These are phyloP conservation scores for Bombus confusus DNA, from an alignment of 1,140 invertebrate genomes.

Conservation along the genomic window DNA sequence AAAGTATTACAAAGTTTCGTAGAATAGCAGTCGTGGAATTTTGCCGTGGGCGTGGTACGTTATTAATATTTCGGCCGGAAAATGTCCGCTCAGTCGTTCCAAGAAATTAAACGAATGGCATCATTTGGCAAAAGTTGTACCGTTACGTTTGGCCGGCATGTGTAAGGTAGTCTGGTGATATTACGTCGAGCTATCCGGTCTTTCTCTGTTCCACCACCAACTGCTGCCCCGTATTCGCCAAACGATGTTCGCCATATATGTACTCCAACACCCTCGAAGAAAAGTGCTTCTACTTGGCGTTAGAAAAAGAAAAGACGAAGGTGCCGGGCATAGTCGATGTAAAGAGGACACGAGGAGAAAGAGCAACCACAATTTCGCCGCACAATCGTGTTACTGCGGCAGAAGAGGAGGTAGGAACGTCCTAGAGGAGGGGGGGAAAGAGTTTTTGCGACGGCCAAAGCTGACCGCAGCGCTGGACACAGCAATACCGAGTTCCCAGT, in stretches of 20 bases:
- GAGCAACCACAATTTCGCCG: slow-evolving; percentile 74
- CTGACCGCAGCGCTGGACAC: slow-evolving; percentile 76
- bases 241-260: slow-evolving; percentile 38
- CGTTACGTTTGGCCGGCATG: slow-evolving; percentile 66
- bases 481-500: slow-evolving; percentile 72
- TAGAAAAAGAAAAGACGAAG: slow-evolving; percentile 29
- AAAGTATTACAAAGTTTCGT: slow-evolving; percentile 22
- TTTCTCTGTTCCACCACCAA: slow-evolving; percentile 56
- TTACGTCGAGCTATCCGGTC: slow-evolving; percentile 49
- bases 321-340: slow-evolving; percentile 44
- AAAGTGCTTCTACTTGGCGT: slow-evolving; percentile 61
- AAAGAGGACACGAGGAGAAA: slow-evolving; percentile 57
- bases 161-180: slow-evolving; percentile 56
- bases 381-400: slow-evolving; percentile 63
- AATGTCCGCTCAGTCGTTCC: slow-evolving; percentile 67
- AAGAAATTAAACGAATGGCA: slow-evolving; percentile 78
- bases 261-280: slow-evolving; percentile 59
- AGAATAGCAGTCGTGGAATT: neutral
- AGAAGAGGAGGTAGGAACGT: slow-evolving; percentile 11
- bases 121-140: slow-evolving; percentile 79
- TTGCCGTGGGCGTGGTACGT: slow-evolving; percentile 18
- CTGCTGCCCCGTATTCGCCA: slow-evolving; percentile 64
- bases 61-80: slow-evolving; percentile 71
- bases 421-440: slow-evolving; percentile 15
- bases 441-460: slow-evolving; percentile 67